Percentiles rank a stretch among this genome's conserved stretches.
Evolutionary conservation across 2,888 invertebrate genomes (phyloP).

Genomic region (Folsomia candida): DNA sequence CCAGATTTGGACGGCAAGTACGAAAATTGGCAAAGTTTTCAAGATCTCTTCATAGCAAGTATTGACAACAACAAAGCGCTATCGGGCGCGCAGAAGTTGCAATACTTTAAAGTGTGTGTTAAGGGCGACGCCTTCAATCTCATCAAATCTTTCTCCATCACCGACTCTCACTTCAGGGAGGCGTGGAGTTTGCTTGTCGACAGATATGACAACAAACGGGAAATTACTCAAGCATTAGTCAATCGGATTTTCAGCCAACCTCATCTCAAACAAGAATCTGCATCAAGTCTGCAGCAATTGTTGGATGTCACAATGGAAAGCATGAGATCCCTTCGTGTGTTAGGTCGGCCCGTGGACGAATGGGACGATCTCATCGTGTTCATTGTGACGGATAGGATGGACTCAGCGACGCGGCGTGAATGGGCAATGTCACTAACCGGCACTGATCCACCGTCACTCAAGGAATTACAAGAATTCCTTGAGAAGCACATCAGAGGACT

Average conservation of each 20-base stretch:
- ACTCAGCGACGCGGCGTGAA: slow-evolving; percentile 8
- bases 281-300: background rate
- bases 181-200: slow-evolving; percentile 24
- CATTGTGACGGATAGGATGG: slow-evolving; percentile 16
- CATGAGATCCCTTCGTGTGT: background rate
- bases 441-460: background rate
- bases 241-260: slow-evolving; percentile 1
- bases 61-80: slow-evolving; percentile 10
- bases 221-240: slow-evolving; percentile 18
- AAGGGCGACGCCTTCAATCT: slow-evolving; percentile 25
- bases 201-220: slow-evolving; percentile 28
- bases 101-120: slow-evolving; percentile 23
- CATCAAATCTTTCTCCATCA: slow-evolving; percentile 25
- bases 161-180: slow-evolving; percentile 17
- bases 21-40: too few relatives aligned
- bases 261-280: background rate
- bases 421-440: slow-evolving; percentile 9
- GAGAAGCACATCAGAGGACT: slow-evolving; percentile 11
- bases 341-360: background rate
- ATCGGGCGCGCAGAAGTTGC: slow-evolving; percentile 25
- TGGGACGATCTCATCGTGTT: slow-evolving; percentile 19
- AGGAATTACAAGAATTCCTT: slow-evolving; percentile 14
- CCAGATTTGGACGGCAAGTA: slow-evolving; percentile 28
- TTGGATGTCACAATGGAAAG: slow-evolving; percentile 5
- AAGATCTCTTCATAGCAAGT: slow-evolving; percentile 20